phyloP scores from a whole-genome alignment of 2,797 vertebrate species.

The Clarias fuscus region DNA sequence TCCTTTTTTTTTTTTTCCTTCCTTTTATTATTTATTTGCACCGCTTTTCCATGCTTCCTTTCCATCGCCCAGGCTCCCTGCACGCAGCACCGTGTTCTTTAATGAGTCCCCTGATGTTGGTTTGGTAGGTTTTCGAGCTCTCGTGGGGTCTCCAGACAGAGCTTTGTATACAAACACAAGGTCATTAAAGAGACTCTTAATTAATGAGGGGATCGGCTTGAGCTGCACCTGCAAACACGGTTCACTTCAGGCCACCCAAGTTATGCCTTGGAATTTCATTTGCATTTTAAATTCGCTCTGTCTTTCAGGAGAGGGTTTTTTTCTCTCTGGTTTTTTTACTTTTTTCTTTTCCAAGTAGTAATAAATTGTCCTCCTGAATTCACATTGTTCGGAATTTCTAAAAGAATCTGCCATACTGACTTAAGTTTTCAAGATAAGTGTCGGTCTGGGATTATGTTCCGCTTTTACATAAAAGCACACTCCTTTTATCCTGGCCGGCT shows the following conservation, averaged over 20 bases:
- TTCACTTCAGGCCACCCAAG: constrained; percentile 7
- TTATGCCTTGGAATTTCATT: background rate
- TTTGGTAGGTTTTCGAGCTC: constrained; percentile 43
- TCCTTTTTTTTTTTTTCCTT: background rate
- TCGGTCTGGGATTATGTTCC: background rate
- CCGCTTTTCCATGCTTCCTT: constrained; percentile 49
- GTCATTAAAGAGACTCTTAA: constrained; percentile 26
- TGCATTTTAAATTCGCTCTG: constrained; percentile 9
- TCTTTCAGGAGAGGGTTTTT: background rate
- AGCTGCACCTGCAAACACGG: constrained; percentile 14
- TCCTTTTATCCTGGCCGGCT: background rate
- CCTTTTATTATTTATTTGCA: background rate
- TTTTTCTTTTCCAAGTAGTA: background rate
- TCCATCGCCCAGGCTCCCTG: constrained; percentile 40
- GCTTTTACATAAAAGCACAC: background rate
- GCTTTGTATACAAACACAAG: constrained; percentile 47
- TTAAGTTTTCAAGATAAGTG: background rate
- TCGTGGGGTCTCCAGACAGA: constrained; percentile 39
- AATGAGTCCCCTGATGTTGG: constrained; percentile 55
- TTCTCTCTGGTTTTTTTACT: no score
- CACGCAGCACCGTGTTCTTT: constrained; percentile 46
- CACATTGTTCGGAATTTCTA: background rate
- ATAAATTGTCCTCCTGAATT: background rate
- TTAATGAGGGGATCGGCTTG: constrained; percentile 21
- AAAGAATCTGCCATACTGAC: background rate